Evolutionary conservation across 2,797 vertebrate genomes (phyloP), one percentile per base, ranked within the genome.

Genomic region (Platyrinchus mystaceus): DNA sequence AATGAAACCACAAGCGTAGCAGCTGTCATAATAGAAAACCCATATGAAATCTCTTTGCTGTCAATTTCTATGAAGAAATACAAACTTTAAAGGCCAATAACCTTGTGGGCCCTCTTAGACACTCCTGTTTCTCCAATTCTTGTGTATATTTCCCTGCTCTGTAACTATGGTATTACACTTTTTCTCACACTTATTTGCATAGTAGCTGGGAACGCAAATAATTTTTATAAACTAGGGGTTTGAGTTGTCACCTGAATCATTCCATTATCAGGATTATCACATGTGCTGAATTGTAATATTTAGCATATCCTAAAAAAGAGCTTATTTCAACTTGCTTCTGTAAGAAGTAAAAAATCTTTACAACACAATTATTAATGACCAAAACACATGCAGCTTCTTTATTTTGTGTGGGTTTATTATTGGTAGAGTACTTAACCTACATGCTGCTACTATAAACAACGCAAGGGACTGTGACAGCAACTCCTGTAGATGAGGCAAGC

Each of bases 11-110:
- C n/a, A 86, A 78, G 62, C 0, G 0, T 3, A 84, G 85, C 87
- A 93, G 89, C 94, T 94, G 89, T 86, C 79, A 84, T 88, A 91
- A 92, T 0, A 95, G 70, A 89, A 92, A 92, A 88, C 5, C 15
- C 37, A 34, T 34, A 89, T 7, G 28, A 91, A 86, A 84, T n/a
- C 44, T 64, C 76, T 87, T 87, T 82, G 83, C 71, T 81, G 37
- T 74, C 17, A 9, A 41, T 63, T 91, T 88, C 73, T 67, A 46
- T 27, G 39, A 85, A 93, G 73, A 93, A 94, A 73, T 34, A 78
- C 32, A 81, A 76, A 77, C 73, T 83, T 88, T 23, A 46, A 85
- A 85, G 66, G 81, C 34, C 76, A 92, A 60, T 12, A 89, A 76
- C 20, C 37, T 76, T 67, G 44, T 26, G 36, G 78, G 58, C 17